These are phyloP conservation scores for Ariolimax columbianus DNA, from an alignment of 2,888 invertebrate genomes.

Conservation along the genomic window DNA sequence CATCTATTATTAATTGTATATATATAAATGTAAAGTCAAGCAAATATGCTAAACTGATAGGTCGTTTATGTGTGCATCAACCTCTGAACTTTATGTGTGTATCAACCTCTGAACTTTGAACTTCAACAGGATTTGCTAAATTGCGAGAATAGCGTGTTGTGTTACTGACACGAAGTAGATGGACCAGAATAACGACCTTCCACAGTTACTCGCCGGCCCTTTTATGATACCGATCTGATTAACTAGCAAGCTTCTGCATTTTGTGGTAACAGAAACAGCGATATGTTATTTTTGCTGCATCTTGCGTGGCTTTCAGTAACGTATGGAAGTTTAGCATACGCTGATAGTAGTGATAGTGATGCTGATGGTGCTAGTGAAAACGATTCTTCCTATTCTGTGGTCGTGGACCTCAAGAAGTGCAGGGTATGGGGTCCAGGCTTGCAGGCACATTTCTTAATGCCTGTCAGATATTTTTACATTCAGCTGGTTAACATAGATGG, in stretches of 20 bases:
- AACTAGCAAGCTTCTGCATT: no score
- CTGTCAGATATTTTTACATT: conserved; percentile 93
- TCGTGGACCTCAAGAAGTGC: conserved; percentile 61
- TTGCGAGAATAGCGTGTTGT: not conserved
- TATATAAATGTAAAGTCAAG: no score
- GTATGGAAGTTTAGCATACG: not conserved
- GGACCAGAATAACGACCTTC: no score
- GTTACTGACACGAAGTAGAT: not conserved
- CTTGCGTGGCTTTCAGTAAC: not conserved
- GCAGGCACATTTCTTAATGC: conserved; percentile 85
- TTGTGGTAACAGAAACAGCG: no score
- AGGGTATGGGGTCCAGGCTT: conserved; percentile 86
- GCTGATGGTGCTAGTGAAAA: no score
- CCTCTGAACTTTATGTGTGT: not conserved
- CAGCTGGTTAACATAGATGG: conserved; percentile 83
- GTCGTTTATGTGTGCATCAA: not conserved
- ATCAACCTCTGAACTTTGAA: not conserved
- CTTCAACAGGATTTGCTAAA: not conserved
- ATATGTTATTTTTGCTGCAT: not conserved
- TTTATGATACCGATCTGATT: no score
- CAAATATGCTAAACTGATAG: not conserved
- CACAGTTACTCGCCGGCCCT: no score
- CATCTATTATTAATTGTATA: no score
- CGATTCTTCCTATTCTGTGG: no score
- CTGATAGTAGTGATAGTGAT: no score